Evolutionary conservation across 2,113 vertebrate genomes (phyloP).

Genomic region (Craseonycteris thonglongyai): DNA sequence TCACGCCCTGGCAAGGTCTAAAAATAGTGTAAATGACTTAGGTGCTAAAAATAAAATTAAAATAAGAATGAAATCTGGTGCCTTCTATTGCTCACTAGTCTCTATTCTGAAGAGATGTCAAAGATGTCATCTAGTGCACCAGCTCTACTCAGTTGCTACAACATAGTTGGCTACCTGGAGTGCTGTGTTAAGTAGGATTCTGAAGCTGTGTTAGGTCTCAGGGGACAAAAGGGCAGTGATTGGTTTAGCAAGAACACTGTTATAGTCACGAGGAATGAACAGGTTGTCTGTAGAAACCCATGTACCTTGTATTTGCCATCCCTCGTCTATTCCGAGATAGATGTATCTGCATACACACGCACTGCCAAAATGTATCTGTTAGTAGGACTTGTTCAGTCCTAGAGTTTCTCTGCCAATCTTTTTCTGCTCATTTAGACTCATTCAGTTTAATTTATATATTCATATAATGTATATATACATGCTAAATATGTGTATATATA

Average conservation of each 20-base stretch:
- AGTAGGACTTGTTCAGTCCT: neutral
- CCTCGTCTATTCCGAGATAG: neutral
- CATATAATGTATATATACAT: neutral
- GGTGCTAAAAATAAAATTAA: slow-evolving; percentile 36
- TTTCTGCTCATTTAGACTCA: slow-evolving; percentile 24
- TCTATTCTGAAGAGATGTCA: neutral
- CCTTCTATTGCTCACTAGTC: neutral
- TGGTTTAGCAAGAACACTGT: neutral
- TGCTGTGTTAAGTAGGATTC: neutral
- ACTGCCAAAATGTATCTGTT: neutral
- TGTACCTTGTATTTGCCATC: neutral
- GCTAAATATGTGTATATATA: neutral
- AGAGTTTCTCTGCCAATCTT: slow-evolving; percentile 6
- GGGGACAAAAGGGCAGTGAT: neutral
- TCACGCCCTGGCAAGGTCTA: neutral
- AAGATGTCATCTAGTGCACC: neutral
- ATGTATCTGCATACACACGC: neutral
- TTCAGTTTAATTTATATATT: slow-evolving; percentile 8
- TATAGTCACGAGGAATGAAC: neutral
- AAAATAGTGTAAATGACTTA: slow-evolving; percentile 41
- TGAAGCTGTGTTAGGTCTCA: neutral
- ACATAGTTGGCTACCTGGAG: neutral
- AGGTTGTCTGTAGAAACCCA: neutral
- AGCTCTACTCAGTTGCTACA: neutral
- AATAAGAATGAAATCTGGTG: neutral